Base-by-base conservation (phyloP, 92 coral and sea anemone genomes). In the Micromussa lordhowensis region DNA sequence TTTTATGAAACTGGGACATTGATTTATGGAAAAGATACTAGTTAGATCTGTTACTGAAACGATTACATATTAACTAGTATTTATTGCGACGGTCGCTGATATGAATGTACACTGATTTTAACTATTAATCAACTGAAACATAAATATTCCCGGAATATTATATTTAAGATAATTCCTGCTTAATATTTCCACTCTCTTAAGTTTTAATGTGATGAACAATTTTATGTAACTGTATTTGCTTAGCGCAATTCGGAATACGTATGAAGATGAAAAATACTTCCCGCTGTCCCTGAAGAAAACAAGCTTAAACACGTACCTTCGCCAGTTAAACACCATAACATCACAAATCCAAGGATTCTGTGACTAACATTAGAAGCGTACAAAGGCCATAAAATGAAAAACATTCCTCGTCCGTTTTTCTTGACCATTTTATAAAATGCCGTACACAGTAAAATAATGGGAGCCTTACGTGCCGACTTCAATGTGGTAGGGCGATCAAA, bases 261-360 rank as follows among this genome's bases (percentile, higher is more conserved):
- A 66, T 24, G 71, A 28, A 66, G 71, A 66, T 28, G 71, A 17
- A 17, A 54, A 55, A 8, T 28, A 35, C 78, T 3, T 49, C 78
- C n/a, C 28, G 49, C 14, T n/a, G 16, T 34, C 49, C 3, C 49
- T 35, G 49, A 36, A 83, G 38, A 36, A 55, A 58, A 66, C 83
- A 76, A 30, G 83, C 38, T 77, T 1, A 14, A 32, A 32, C 89
- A 86, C 82, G 18, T 86, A 86, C 89, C 89, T 86, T 63, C 24
- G 10, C 17, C 48, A 48, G 68, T 29, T 3, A 86, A 49, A 30
- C 77, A 77, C 68, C 64, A 38, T 19, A 86, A 44, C 21, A 51
- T 26, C 57, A 74, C 36, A 31, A 57, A 35, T 73, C 51, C 28
- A 55, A 73, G 30, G 36, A 40, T 74, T 19, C 72, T 71, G 88